Evolutionary conservation across 2,113 vertebrate species (phyloP), one percentile per base, ranked within the genome.

Genomic region (Euleptes europaea): DNA sequence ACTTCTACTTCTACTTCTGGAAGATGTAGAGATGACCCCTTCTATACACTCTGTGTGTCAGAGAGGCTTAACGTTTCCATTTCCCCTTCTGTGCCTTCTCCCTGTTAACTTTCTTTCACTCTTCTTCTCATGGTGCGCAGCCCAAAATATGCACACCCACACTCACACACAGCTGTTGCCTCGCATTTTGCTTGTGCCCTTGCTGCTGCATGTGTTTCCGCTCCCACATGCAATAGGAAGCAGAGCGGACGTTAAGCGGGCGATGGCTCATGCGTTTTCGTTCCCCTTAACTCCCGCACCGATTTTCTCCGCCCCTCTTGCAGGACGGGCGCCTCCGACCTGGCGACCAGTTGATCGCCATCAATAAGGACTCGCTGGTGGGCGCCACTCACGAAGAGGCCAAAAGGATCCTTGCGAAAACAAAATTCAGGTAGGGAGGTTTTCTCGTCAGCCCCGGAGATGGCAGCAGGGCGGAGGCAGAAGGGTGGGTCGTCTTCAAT

Each of bases 311-410:
- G 47, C 70, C 21, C 1, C 26, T 86, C 86, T 57, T 92, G 76
- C 92, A 98, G 98, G 97, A 98, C 44, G 98, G 98, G 83, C 96
- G 97, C 1, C 95, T 98, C 54, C 94, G 97, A 84, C 97, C 97
- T 0, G 98, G 98, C 74, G 98, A 98, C 92, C 98, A 98, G 79
- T 96, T 98, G 28, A 96, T 98, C 0, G 97, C 98, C 57, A 96
- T 98, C 85, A 98, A 98, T 84, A 98, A 97, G 92, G 97, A 98
- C 91, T 98, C 98, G 1, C 87, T 98, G 87, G 97, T 98, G 85
- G 98, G 98, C 28, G 94, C 97, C 83, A 98, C 98, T 0, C 91
- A 97, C 0, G 98, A 98, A 85, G 98, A 98, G 92, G 98, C 97
- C 90, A 97, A 97, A 91, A 96, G 95, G 91, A 94, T 97, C 83